phyloP scores from a whole-genome alignment of 2,113 vertebrate species.

The Sceloporus undulatus region DNA sequence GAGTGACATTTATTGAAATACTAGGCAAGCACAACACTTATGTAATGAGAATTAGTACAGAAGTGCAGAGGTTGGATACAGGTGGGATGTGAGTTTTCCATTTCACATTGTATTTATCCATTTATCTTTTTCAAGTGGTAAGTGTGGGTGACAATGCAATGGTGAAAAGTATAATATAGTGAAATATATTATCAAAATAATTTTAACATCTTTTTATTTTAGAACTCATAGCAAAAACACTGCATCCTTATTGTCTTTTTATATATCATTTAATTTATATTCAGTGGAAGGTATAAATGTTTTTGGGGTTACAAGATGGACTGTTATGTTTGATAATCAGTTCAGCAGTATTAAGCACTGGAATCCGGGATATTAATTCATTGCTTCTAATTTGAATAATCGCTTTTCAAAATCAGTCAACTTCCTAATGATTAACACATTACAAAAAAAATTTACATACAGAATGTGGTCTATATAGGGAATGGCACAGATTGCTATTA shows the following conservation, averaged over 20 bases:
- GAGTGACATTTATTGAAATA: slow-evolving; percentile 28
- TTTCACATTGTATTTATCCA: neutral
- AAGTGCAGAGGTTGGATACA: slow-evolving; percentile 17
- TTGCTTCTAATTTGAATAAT: no score
- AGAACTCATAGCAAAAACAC: neutral
- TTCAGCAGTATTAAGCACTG: no score
- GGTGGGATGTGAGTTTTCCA: neutral
- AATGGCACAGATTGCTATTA: no score
- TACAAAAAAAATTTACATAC: no score
- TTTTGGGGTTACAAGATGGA: no score
- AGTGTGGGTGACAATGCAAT: neutral
- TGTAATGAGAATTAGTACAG: neutral
- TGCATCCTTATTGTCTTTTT: neutral
- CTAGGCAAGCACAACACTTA: slow-evolving; percentile 36
- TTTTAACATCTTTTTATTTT: slow-evolving; percentile 3
- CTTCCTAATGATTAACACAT: no score
- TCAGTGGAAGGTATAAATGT: neutral
- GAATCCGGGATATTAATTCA: no score
- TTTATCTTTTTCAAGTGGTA: no score
- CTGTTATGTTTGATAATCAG: no score
- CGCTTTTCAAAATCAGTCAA: no score
- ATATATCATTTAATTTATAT: neutral
- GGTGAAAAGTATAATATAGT: neutral
- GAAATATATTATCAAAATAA: no score
- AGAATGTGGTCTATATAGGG: no score